Percentiles rank a stretch among this genome's conserved stretches.
These are phyloP conservation scores for Polydrusus tereticollis DNA, from an alignment of 2,888 invertebrate genomes.

Conservation along the genomic window DNA sequence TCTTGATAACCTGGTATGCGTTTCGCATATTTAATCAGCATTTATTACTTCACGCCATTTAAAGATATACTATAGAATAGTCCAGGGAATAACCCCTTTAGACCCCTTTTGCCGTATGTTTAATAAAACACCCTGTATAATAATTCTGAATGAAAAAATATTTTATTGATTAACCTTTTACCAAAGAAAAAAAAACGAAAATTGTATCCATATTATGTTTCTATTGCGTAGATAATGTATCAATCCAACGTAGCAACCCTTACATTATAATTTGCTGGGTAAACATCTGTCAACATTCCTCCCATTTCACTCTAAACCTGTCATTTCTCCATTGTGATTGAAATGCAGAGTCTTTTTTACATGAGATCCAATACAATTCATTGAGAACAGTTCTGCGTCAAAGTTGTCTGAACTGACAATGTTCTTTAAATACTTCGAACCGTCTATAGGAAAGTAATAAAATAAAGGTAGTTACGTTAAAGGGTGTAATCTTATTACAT, in stretches of 20 bases:
- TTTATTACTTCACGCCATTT: no score
- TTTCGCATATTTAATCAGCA: no score
- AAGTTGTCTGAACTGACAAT: slow-evolving; percentile 13
- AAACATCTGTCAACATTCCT: slow-evolving; percentile 68
- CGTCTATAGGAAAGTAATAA: slow-evolving; percentile 37
- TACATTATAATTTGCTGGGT: slow-evolving; percentile 60
- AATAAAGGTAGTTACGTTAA: slow-evolving; percentile 34
- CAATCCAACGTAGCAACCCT: slow-evolving; percentile 3
- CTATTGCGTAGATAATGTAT: background rate
- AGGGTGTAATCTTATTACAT: slow-evolving; percentile 40
- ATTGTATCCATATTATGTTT: background rate
- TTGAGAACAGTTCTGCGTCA: slow-evolving; percentile 14
- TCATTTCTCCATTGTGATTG: slow-evolving; percentile 64
- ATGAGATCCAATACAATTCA: slow-evolving; percentile 33
- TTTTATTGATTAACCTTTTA: no score
- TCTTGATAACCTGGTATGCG: no score
- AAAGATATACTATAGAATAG: no score
- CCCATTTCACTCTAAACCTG: slow-evolving; percentile 63
- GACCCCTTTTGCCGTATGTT: no score
- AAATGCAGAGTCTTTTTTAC: slow-evolving; percentile 61
- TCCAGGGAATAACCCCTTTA: no score
- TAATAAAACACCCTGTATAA: no score
- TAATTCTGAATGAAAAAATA: no score
- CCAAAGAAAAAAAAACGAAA: no score
- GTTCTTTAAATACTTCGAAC: background rate